These are phyloP conservation scores for Colinus virginianus DNA, from an alignment of 2,113 vertebrate species.

Conservation along the genomic window DNA sequence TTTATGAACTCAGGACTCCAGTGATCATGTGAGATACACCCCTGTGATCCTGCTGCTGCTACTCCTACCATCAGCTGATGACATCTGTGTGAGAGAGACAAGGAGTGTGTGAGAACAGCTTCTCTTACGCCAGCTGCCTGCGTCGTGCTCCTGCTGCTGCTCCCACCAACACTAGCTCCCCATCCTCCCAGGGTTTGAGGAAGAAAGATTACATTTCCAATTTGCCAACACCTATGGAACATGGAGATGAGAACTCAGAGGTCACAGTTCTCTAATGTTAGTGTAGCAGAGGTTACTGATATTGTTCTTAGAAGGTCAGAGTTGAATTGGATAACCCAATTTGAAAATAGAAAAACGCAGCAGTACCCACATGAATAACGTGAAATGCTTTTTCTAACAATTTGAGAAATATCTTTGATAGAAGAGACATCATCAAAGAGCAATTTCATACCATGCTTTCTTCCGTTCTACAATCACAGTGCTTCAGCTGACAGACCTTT, in stretches of 20 bases:
- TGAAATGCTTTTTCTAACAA: neutral
- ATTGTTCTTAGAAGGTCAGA: accelerated
- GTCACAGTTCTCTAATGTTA: neutral
- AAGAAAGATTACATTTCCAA: neutral
- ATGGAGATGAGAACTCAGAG: neutral
- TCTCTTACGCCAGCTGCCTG: constrained; percentile 16
- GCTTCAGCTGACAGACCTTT: neutral
- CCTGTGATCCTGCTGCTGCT: neutral
- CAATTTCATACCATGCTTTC: neutral
- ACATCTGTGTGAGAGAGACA: neutral
- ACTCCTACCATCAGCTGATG: constrained; percentile 23
- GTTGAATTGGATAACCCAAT: neutral
- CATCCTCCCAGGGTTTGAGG: neutral
- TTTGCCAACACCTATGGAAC: neutral
- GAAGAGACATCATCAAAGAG: neutral
- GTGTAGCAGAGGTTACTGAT: neutral
- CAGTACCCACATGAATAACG: neutral
- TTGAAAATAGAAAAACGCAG: neutral
- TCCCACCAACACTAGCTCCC: neutral
- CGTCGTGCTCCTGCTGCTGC: neutral
- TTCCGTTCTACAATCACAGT: neutral
- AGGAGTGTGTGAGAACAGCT: constrained; percentile 15
- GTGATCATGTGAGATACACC: neutral
- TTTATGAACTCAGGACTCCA: constrained; percentile 33
- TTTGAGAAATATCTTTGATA: neutral